Evolutionary conservation across 1,140 invertebrate genomes (phyloP), one percentile per base, ranked within the genome.

Genomic region (Batillaria attramentaria): DNA sequence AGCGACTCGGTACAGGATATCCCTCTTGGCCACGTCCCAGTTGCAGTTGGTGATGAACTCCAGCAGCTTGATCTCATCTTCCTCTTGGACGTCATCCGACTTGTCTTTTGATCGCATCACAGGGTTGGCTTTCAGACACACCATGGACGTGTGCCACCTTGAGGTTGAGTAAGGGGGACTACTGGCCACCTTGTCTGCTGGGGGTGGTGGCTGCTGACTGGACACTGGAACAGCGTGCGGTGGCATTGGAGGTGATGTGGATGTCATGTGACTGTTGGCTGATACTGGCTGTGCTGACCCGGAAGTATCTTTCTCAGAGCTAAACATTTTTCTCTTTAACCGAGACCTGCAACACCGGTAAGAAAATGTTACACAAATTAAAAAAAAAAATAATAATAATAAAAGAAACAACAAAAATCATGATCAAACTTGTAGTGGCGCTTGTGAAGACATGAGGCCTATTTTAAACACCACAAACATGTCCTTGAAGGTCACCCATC

Each of bases 31-130:
- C 20, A 73, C 77, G 13, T 87, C 87, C 86, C 87, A 89, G 28
- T 86, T 84, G 77, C 88, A 89, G 60, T 89, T 89, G 16, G 87
- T 86, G 35, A 84, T 84, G 43, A 89, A 86, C 80, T 89, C 87
- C 28, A 89, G 68, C 35, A 89, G 82, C 76, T 86, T 85, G 31
- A 86, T 83, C 74, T 87, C 84, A 75, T 85, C 77, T 18, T 81
- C 82, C 50, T 83, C 62, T 28, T 73, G 72, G 13, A 81, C 60
- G 20, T 74, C 72, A 39, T 72, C 46, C 5, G 80, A 76, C 16
- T 76, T 65, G 13, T 78, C 81, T 54, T 82, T 80, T 3, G 80
- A 73, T 33, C 79, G 65, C 39, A 78, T 66, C 10, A 5, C 54
- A 31, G 75, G 50, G 37, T 69, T 41, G 20, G 85, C 83, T 75